phyloP scores from a whole-genome alignment of 2,797 vertebrate species.

The Argentina silus region DNA sequence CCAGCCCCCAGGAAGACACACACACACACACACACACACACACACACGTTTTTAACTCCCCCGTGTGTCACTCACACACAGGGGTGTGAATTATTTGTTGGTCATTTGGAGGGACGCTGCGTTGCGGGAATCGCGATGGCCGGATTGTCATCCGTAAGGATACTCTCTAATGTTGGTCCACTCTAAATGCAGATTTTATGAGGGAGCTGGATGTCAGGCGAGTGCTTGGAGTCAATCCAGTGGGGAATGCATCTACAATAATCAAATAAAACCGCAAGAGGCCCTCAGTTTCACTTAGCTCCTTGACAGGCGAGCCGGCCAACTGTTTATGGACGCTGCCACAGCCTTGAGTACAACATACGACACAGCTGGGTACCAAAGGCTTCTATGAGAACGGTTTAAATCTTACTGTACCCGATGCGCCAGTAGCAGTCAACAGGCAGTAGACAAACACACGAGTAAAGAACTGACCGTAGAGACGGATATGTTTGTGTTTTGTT shows the following conservation, averaged over 20 bases:
- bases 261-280: constrained; percentile 62
- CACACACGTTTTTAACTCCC: constrained; percentile 10
- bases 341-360: not conserved
- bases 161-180: constrained; percentile 41
- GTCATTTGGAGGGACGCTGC: constrained; percentile 48
- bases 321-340: constrained; percentile 8
- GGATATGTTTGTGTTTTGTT: no score
- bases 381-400: not conserved
- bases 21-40: constrained; percentile 6
- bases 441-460: no score
- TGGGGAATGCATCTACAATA: constrained; percentile 54
- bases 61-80: constrained; percentile 24
- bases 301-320: constrained; percentile 48
- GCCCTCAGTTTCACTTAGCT: constrained; percentile 52
- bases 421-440: no score
- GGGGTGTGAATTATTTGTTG: constrained; percentile 65
- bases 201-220: constrained; percentile 47
- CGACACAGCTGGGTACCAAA: not conserved
- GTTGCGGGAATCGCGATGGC: constrained; percentile 35
- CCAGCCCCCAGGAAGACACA: constrained; percentile 3
- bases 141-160: constrained; percentile 43
- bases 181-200: constrained; percentile 75
- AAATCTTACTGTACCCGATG: no score
- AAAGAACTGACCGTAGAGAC: no score
- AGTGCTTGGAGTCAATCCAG: constrained; percentile 43